phyloP scores from a whole-genome alignment of 2,797 vertebrate species.

The Gastrophryne carolinensis region DNA sequence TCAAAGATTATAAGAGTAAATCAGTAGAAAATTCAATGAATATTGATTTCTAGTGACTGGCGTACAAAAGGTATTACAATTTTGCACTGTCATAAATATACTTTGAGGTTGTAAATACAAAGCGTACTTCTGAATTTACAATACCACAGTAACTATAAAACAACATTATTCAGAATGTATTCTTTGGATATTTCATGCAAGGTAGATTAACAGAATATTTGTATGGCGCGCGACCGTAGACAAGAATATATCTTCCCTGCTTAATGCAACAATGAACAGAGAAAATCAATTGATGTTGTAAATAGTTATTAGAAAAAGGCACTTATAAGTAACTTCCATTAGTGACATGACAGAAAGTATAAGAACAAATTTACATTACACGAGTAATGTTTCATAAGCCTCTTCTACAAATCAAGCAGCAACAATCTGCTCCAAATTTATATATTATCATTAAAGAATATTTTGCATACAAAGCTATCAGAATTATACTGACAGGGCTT shows the following conservation, averaged over 20 bases:
- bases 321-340: conserved; percentile 66
- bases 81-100: conserved; percentile 53
- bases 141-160: conserved; percentile 52
- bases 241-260: conserved; percentile 49
- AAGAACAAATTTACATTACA: conserved; percentile 59
- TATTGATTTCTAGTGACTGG: conserved; percentile 63
- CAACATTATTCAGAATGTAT: conserved; percentile 50
- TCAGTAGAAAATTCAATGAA: conserved; percentile 61
- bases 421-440: conserved; percentile 44
- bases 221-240: conserved; percentile 46
- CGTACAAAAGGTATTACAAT: conserved; percentile 53
- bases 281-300: conserved; percentile 63
- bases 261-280: conserved; percentile 60
- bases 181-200: conserved; percentile 53
- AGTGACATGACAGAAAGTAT: conserved; percentile 57
- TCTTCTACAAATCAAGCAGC: conserved; percentile 52
- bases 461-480: conserved; percentile 20
- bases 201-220: conserved; percentile 56
- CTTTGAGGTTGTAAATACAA: conserved; percentile 52
- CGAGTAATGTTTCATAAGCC: conserved; percentile 55
- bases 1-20: conserved; percentile 63
- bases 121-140: conserved; percentile 50
- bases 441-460: conserved; percentile 47
- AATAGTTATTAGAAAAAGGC: conserved; percentile 64
- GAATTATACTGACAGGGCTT: conserved; percentile 36